phyloP scores from a whole-genome alignment of 2,113 vertebrate genomes.

The Zosterops borbonicus region DNA sequence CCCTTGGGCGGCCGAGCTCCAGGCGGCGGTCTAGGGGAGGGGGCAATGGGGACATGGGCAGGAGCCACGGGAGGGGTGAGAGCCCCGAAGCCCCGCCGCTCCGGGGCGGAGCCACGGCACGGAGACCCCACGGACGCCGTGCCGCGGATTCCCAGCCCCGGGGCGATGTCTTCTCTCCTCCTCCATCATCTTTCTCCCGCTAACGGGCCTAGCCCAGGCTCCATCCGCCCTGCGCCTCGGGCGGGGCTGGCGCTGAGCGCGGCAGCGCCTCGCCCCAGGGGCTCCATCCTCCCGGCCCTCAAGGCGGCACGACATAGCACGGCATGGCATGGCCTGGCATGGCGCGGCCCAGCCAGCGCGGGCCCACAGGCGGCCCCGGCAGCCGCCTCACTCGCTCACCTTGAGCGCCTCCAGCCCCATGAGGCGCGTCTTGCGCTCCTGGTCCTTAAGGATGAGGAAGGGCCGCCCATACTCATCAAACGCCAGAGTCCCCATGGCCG shows the following conservation, averaged over 20 bases:
- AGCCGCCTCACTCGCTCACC: slow-evolving; percentile 67
- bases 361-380: background rate
- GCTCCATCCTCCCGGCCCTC: background rate
- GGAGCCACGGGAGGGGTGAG: background rate
- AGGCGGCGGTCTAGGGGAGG: no score
- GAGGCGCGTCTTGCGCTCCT: slow-evolving; percentile 91
- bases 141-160: background rate
- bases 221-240: background rate
- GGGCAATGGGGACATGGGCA: background rate
- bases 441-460: slow-evolving; percentile 97
- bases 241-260: fast-evolving
- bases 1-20: background rate
- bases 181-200: fast-evolving
- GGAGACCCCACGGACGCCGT: fast-evolving
- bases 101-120: no score
- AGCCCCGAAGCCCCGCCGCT: no score
- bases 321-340: background rate
- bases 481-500: slow-evolving; percentile 88
- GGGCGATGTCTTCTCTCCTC: fast-evolving
- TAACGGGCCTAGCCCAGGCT: background rate
- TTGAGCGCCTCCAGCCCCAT: slow-evolving; percentile 92
- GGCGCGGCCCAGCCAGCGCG: background rate
- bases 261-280: fast-evolving
- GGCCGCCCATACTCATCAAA: slow-evolving; percentile 98
- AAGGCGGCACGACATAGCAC: background rate